Conservation (phyloP, 2,113 vertebrate genomes). For the Oostethus manadensis region DNA sequence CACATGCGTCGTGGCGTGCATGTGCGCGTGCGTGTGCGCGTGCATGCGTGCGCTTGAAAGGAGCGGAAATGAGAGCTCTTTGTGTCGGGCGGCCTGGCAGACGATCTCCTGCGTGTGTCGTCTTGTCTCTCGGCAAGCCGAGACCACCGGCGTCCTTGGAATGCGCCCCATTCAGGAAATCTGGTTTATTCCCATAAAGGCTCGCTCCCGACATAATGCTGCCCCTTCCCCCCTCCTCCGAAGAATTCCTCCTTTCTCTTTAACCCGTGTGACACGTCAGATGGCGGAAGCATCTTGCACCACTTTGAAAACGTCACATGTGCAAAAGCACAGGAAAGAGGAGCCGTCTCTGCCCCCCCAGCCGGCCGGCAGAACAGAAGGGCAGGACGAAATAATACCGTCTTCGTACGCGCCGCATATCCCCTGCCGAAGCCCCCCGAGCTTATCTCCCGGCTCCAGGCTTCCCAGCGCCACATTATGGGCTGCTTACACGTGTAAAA, state of each 20-base stretch:
- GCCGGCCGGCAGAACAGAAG: conserved; percentile 44
- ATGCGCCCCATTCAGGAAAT: conserved; percentile 85
- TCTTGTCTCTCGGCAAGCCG: conserved; percentile 82
- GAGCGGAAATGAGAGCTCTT: conserved; percentile 81
- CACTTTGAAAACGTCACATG: neutral
- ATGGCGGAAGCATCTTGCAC: no score
- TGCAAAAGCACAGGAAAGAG: conserved; percentile 23
- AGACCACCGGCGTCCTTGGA: conserved; percentile 81
- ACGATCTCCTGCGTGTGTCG: conserved; percentile 81
- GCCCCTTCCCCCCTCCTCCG: conserved; percentile 1
- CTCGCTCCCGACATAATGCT: conserved; percentile 24
- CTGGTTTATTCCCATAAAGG: conserved; percentile 74
- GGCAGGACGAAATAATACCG: conserved; percentile 68
- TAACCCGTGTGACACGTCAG: no score
- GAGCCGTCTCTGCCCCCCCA: conserved; percentile 42
- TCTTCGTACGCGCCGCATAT: conserved; percentile 61
- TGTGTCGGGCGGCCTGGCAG: conserved; percentile 81
- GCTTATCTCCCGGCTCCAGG: conserved; percentile 36
- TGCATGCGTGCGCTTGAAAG: conserved; percentile 24
- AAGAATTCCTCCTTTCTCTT: neutral
- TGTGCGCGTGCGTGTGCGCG: conserved; percentile 15
- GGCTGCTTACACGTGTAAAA: conserved; percentile 70
- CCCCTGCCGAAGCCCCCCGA: conserved; percentile 48
- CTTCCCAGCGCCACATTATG: conserved; percentile 66
- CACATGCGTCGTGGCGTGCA: conserved; percentile 12